phyloP scores from a whole-genome alignment of 2,888 invertebrate genomes.

The Smittia aterrima region DNA sequence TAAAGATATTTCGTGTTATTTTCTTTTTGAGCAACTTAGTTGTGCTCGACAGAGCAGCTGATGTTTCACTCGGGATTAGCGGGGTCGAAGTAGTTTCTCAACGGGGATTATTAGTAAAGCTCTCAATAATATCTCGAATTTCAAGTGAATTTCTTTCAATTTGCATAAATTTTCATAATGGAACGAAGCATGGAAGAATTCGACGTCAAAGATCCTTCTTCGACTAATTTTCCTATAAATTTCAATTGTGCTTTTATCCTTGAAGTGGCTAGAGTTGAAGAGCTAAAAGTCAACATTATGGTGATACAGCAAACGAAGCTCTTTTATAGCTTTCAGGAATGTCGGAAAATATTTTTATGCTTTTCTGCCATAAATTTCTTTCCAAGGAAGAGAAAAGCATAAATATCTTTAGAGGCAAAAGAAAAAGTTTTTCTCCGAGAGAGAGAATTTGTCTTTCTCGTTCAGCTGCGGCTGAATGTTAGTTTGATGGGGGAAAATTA shows the following conservation, averaged over 20 bases:
- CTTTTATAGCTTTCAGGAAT: constrained; percentile 8
- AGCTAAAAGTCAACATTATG: constrained; percentile 1
- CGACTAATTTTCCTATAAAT: not conserved
- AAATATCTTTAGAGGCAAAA: not conserved
- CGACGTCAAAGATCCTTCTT: not conserved
- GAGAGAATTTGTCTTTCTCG: constrained; percentile 21
- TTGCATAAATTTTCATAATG: constrained; percentile 36
- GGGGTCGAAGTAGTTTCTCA: too few relatives aligned
- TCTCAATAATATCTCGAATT: too few relatives aligned
- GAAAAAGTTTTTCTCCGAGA: constrained; percentile 1
- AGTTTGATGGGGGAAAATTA: constrained; percentile 16
- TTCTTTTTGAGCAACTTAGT: too few relatives aligned
- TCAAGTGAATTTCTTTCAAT: constrained; percentile 13
- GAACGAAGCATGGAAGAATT: not conserved
- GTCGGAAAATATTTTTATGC: constrained; percentile 9
- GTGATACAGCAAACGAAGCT: not conserved
- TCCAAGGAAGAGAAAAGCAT: constrained; percentile 19
- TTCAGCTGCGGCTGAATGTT: constrained; percentile 5
- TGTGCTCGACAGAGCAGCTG: too few relatives aligned
- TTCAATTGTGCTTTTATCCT: not conserved
- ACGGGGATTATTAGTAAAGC: too few relatives aligned
- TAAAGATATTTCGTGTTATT: too few relatives aligned
- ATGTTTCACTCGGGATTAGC: too few relatives aligned
- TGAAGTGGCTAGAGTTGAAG: not conserved
- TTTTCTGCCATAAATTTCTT: constrained; percentile 1